A percentile compares a stretch with the other conserved stretches of the same genome.
These are phyloP conservation scores for Erithacus rubecula DNA, from an alignment of 2,797 vertebrate species.

Conservation along the genomic window DNA sequence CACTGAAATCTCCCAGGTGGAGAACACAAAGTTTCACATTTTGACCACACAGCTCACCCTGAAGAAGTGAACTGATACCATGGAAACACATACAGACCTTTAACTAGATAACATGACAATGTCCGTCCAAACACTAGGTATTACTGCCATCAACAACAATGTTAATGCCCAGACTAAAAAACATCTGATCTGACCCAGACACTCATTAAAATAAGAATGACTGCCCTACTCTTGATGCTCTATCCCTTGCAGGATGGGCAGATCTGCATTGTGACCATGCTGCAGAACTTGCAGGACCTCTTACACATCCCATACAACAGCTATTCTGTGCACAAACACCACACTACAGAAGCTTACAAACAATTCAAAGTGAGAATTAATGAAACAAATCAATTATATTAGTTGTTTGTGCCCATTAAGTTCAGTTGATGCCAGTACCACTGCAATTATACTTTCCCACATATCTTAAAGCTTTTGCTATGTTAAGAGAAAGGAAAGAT, in stretches of 20 bases:
- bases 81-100: not conserved
- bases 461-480: not conserved
- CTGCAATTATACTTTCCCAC: not conserved
- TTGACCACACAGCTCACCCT: not conserved
- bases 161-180: not conserved
- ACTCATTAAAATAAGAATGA: not conserved
- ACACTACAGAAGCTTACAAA: not conserved
- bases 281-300: not conserved
- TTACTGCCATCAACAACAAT: not conserved
- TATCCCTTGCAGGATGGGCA: not conserved
- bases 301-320: not conserved
- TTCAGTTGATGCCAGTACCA: not conserved
- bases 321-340: not conserved
- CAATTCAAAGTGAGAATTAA: not conserved
- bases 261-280: not conserved
- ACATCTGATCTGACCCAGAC: not conserved
- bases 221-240: not conserved
- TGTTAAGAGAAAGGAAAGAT: not conserved
- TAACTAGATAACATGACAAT: accelerated
- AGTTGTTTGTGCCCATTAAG: not conserved
- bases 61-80: not conserved
- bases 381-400: not conserved
- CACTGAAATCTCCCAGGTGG: accelerated
- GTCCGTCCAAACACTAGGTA: not conserved
- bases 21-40: not conserved